Conservation (phyloP, 2,888 invertebrate genomes). For the Oscheius sp. region DNA sequence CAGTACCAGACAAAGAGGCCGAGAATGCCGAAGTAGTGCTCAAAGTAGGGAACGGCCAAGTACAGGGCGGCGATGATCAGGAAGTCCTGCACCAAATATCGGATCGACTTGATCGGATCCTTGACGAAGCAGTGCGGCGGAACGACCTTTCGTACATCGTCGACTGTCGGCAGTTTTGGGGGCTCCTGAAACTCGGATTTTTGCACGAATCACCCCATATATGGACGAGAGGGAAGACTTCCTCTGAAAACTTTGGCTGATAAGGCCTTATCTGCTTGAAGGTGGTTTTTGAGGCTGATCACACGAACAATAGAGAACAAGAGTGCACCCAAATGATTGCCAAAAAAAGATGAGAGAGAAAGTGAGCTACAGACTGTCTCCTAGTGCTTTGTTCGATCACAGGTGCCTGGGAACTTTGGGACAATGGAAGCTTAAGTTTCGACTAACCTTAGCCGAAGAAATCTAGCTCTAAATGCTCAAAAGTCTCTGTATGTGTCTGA, state of each 20-base stretch:
- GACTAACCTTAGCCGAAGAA: too few relatives aligned
- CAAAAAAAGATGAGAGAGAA: too few relatives aligned
- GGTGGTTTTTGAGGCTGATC: too few relatives aligned
- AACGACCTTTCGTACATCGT: slow-evolving; percentile 66
- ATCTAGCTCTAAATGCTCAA: too few relatives aligned
- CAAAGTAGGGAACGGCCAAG: slow-evolving; percentile 59
- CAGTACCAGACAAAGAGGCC: slow-evolving; percentile 68
- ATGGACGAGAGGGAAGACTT: neutral
- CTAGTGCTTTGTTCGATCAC: too few relatives aligned
- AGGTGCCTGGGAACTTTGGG: too few relatives aligned
- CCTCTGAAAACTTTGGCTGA: neutral
- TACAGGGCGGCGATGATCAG: slow-evolving; percentile 61
- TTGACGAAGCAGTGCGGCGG: slow-evolving; percentile 71
- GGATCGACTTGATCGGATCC: slow-evolving; percentile 59
- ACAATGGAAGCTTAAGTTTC: too few relatives aligned
- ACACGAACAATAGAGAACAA: too few relatives aligned
- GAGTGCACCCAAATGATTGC: too few relatives aligned
- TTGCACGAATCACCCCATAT: neutral
- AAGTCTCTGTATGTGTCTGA: too few relatives aligned
- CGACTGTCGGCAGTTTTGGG: slow-evolving; percentile 63
- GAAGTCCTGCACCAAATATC: slow-evolving; percentile 65
- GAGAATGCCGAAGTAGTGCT: slow-evolving; percentile 60
- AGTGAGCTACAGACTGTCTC: too few relatives aligned
- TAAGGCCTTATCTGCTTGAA: too few relatives aligned
- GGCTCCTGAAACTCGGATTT: slow-evolving; percentile 14